phyloP scores from a whole-genome alignment of 2,797 vertebrate genomes.

The Sarcophilus harrisii region DNA sequence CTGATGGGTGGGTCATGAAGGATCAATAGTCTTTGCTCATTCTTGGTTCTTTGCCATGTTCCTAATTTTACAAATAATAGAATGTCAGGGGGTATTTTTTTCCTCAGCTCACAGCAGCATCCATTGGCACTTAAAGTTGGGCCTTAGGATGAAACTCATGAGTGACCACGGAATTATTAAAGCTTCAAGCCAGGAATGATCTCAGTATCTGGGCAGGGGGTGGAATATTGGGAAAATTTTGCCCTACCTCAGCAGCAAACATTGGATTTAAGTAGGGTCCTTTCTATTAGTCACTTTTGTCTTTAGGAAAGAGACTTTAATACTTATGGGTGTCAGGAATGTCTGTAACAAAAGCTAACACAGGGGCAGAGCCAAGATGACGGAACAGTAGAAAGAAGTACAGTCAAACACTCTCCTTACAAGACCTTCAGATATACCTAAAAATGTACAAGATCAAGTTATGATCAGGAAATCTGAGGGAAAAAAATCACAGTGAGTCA shows the following conservation, averaged over 20 bases:
- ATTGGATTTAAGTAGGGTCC: not conserved
- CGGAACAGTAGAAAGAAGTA: not conserved
- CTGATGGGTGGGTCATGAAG: not conserved
- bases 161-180: not conserved
- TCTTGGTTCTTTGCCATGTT: not conserved
- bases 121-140: not conserved
- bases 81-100: not conserved
- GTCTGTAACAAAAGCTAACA: not conserved
- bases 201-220: not conserved
- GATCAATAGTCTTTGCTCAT: not conserved
- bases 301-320: not conserved
- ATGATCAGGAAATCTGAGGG: not conserved
- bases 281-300: not conserved
- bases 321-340: not conserved
- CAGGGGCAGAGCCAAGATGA: not conserved
- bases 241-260: not conserved
- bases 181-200: not conserved
- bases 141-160: not conserved
- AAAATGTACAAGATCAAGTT: not conserved
- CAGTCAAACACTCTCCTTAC: not conserved
- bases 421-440: not conserved
- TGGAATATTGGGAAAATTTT: not conserved
- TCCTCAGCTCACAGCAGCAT: not conserved
- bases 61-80: not conserved
- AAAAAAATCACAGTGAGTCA: not conserved